Evolutionary conservation across 2,797 vertebrate species (phyloP), one percentile per base, ranked within the genome.

Genomic region (Ctenopoma kingsleyae): DNA sequence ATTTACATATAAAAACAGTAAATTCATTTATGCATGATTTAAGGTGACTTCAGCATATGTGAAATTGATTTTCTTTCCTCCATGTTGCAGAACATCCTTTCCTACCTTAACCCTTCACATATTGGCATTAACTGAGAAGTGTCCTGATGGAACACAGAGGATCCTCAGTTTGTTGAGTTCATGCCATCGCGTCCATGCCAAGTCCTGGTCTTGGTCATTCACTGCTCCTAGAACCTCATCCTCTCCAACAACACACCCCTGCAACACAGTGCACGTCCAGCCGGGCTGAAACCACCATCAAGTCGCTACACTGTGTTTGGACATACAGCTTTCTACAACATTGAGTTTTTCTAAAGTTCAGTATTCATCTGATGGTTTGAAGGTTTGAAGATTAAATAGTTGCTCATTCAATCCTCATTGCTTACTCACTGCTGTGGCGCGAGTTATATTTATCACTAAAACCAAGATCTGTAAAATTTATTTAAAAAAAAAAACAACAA

Each of bases 81-180:
- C 47, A 27, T 57, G 68, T 82, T 85, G 64, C 90, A 94, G 92
- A 88, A 77, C 77, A 44, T 82, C 76, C 71, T 80, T 76, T 87
- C 83, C 88, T 72, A 84, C 80, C 72, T 82, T 75, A 87, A 86
- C 84, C 89, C 89, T 64, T 85, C 78, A 89, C 63, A 78, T 63
- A 85, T 67, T 85, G 88, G 86, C 78, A 86, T 87, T 75, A 73
- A 83, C 66, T 84, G 75, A 82, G 80, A 87, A 77, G 74, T 74
- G 71, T 71, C 71, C 79, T 71, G 86, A 81, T 64, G 84, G 84
- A 80, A 86, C 76, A 48, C 65, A 74, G 81, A 79, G 70, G 83
- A 86, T 76, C 72, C 69, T 67, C 76, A 52, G 77, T 79, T 78
- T 71, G 64, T 85, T 68, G 74, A 59, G 76, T 76, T 85, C 71